Evolutionary conservation across 2,888 invertebrate species (phyloP).

Genomic region (Arctia plantaginis): DNA sequence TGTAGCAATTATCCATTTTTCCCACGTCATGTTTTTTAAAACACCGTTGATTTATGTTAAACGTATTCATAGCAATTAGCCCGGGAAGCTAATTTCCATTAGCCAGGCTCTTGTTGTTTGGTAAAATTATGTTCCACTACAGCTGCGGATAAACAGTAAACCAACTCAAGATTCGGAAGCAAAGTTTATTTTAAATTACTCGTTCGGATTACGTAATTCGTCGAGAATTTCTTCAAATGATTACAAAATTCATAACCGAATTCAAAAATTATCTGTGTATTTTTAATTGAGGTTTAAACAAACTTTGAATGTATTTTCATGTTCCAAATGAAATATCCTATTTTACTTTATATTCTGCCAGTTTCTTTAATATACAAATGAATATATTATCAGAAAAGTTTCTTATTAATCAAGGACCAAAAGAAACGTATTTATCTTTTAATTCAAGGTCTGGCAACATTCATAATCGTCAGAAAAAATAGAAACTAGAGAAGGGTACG

Average conservation of each 20-base stretch:
- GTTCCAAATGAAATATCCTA: neutral
- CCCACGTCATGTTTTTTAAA: constrained; percentile 68
- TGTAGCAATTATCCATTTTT: constrained; percentile 43
- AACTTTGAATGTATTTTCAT: constrained; percentile 14
- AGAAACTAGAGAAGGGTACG: constrained; percentile 4
- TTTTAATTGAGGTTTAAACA: constrained; percentile 17
- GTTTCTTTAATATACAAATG: neutral
- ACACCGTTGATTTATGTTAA: constrained; percentile 69
- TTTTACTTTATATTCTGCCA: neutral
- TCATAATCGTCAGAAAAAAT: neutral
- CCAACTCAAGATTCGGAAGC: constrained; percentile 23
- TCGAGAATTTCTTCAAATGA: constrained; percentile 19
- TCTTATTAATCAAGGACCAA: neutral
- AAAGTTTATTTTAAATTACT: constrained; percentile 29
- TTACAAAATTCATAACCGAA: constrained; percentile 20
- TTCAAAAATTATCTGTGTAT: constrained; percentile 14
- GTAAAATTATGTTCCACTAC: constrained; percentile 53
- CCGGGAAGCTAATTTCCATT: constrained; percentile 69
- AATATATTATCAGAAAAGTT: neutral
- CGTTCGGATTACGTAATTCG: constrained; percentile 18
- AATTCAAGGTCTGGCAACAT: neutral
- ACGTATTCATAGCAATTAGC: constrained; percentile 73
- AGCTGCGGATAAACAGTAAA: constrained; percentile 38
- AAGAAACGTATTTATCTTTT: neutral
- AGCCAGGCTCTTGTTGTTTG: constrained; percentile 62